Conservation (phyloP, 2,888 invertebrate genomes). For the Didymodactylos carnosus region DNA sequence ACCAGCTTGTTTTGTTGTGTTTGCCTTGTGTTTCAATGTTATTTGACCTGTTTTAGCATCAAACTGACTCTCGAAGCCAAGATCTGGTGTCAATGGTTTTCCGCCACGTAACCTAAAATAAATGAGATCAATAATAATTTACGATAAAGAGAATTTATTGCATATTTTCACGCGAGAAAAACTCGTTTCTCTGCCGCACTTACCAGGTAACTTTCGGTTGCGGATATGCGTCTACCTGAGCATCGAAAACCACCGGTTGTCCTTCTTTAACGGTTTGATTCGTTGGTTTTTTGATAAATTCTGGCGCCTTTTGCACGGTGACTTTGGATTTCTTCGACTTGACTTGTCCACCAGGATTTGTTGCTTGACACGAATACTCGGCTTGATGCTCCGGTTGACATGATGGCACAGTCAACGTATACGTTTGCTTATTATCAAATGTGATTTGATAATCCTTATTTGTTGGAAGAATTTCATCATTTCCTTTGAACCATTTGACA, state of each 20-base stretch:
- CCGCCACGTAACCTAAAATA: background rate
- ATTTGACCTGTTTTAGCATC: background rate
- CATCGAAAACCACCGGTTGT: background rate
- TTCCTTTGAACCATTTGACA: slow-evolving; percentile 21
- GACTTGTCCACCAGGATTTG: slow-evolving; percentile 2
- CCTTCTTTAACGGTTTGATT: slow-evolving; percentile 4
- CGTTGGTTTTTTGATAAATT: background rate
- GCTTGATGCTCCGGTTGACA: slow-evolving; percentile 2
- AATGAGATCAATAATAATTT: background rate
- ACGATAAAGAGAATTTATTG: background rate
- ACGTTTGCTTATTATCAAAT: slow-evolving; percentile 4
- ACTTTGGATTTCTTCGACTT: background rate
- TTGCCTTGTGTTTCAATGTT: background rate
- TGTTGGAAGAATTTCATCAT: slow-evolving; percentile 22
- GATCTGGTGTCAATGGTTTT: background rate
- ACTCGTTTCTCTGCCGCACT: no score
- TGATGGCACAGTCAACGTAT: background rate
- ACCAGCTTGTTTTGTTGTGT: background rate
- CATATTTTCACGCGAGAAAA: no score
- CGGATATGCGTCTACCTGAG: slow-evolving; percentile 1
- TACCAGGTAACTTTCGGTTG: background rate
- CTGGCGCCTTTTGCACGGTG: background rate
- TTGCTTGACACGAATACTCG: background rate
- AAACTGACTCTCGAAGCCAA: background rate
- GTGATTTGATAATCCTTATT: slow-evolving; percentile 2